Evolutionary conservation across 2,113 vertebrate genomes (phyloP).

Genomic region (Engystomops pustulosus): DNA sequence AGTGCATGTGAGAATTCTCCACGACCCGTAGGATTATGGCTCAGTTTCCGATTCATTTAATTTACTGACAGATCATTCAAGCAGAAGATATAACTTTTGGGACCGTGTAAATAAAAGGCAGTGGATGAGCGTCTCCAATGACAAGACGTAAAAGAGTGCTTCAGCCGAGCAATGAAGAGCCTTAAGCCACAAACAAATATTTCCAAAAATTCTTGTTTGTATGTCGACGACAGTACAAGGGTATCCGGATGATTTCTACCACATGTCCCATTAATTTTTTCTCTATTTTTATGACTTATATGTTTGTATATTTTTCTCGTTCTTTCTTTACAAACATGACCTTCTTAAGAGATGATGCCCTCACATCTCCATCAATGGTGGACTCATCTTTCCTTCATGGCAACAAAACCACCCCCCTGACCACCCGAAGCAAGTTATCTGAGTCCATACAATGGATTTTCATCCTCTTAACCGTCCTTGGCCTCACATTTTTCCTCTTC

Average conservation of each 20-base stretch:
- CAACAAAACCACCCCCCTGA: neutral
- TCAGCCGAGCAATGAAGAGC: neutral
- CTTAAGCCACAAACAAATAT: neutral
- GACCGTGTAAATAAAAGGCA: neutral
- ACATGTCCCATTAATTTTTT: too few species aligned
- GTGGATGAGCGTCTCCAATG: neutral
- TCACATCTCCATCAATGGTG: neutral
- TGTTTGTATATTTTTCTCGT: neutral
- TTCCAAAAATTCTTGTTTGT: neutral
- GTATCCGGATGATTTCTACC: too few species aligned
- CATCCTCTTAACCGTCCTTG: neutral
- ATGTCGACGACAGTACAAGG: too few species aligned
- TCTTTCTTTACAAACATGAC: neutral
- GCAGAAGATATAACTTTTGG: neutral
- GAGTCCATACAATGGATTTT: neutral
- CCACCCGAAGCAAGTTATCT: neutral
- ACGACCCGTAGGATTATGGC: neutral
- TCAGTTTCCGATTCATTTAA: neutral
- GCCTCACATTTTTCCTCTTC: constrained; percentile 5
- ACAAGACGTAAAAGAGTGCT: neutral
- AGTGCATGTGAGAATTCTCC: neutral
- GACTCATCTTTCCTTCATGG: neutral
- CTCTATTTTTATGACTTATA: too few species aligned
- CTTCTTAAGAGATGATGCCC: neutral
- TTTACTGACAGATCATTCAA: neutral